Evolutionary conservation across 2,113 vertebrate species (phyloP), one percentile per base, ranked within the genome.

Genomic region (Cebidichthys violaceus): DNA sequence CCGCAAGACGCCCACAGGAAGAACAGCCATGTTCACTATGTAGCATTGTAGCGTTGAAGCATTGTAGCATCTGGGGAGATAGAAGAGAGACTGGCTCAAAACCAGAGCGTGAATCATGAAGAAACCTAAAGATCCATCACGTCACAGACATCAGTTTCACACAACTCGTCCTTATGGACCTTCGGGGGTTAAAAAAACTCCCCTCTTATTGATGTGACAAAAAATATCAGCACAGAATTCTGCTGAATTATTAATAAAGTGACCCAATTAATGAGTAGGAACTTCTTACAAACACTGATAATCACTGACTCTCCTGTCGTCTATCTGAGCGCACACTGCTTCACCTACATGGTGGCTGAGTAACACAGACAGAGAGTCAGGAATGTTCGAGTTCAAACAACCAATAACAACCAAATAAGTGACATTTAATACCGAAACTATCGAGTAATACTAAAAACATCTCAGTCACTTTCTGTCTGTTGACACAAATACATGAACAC

Each of bases 221-320:
- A 39, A 77, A 50, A 61, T 76, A 77, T 81, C 60, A 64, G 52
- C 41, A 15, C 33, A 62, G n/a, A 55, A 29, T 64, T 55, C 18
- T 71, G 29, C 50, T 89, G n/a, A 87, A 86, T 84, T 73, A 84
- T 89, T 84, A 76, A 84, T 84, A 41, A 86, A 79, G n/a, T 74
- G 82, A 73, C 85, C 79, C 71, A 89, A 55, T 82, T 79, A 81
- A 75, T 62, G 62, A 14, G 45, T 6, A 39, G 62, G 67, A 68
- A 72, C 55, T 5, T 54, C 52, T 67, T n/a, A n/a, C n/a, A n/a
- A n/a, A n/a, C n/a, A n/a, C n/a, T n/a, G n/a, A n/a, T n/a, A n/a
- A n/a, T n/a, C n/a, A n/a, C n/a, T n/a, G n/a, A n/a, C n/a, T n/a
- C n/a, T n/a, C n/a, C n/a, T n/a, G n/a, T n/a, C n/a, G n/a, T 29